These are phyloP conservation scores for Takifugu flavidus DNA, from an alignment of 2,113 vertebrate genomes.

Conservation along the genomic window DNA sequence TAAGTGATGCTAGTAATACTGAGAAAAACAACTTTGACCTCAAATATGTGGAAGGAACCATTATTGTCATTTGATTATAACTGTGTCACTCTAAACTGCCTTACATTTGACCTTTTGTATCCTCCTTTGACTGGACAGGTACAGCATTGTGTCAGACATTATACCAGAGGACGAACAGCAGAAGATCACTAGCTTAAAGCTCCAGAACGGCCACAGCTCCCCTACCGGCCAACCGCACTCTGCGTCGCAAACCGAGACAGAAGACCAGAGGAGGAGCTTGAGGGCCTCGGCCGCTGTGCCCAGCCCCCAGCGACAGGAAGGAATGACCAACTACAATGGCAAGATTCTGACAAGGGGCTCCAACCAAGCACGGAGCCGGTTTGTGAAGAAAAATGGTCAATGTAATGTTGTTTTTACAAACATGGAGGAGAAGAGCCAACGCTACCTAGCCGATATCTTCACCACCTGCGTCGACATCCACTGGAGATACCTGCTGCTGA, in stretches of 20 bases:
- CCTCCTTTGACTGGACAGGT: slow-evolving; percentile 62
- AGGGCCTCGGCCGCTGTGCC: slow-evolving; percentile 35
- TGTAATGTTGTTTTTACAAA: slow-evolving; percentile 95
- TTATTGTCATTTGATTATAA: not conserved
- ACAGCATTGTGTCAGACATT: slow-evolving; percentile 79
- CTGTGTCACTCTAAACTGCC: not conserved
- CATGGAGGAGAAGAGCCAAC: slow-evolving; percentile 90
- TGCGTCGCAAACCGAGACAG: slow-evolving; percentile 34
- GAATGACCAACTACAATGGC: slow-evolving; percentile 77
- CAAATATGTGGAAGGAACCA: not conserved
- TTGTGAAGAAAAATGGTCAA: slow-evolving; percentile 97
- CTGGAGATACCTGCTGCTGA: slow-evolving; percentile 93
- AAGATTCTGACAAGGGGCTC: slow-evolving; percentile 79
- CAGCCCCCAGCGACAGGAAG: slow-evolving; percentile 19
- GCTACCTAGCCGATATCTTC: slow-evolving; percentile 95
- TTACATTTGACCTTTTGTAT: slow-evolving; percentile 1
- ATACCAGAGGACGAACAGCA: slow-evolving; percentile 81
- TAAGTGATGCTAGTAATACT: too few relatives aligned
- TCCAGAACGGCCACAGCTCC: slow-evolving; percentile 68
- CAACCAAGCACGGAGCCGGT: slow-evolving; percentile 87
- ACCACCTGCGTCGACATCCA: slow-evolving; percentile 96
- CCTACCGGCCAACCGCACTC: slow-evolving; percentile 22
- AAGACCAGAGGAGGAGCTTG: slow-evolving; percentile 63
- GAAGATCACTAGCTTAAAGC: slow-evolving; percentile 76
- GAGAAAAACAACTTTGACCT: too few relatives aligned